phyloP scores from a whole-genome alignment of 2,888 invertebrate species.

The Pollenia amentaria region DNA sequence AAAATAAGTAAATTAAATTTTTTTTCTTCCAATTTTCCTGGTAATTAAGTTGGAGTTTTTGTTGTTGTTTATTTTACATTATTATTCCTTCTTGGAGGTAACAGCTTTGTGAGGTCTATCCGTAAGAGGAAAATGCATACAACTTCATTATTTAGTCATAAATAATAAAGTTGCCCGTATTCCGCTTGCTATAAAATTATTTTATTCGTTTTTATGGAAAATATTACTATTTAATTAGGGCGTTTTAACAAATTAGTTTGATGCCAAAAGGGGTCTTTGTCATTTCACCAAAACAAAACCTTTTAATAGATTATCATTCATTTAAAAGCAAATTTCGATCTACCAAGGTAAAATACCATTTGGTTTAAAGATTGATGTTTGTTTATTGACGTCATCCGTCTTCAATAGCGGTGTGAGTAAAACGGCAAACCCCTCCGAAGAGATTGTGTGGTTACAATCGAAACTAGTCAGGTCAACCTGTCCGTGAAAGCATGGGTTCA shows the following conservation, averaged over 20 bases:
- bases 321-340: too few species aligned
- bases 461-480: too few species aligned
- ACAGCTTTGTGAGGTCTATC: background rate
- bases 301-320: too few species aligned
- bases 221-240: background rate
- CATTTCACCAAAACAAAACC: too few species aligned
- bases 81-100: constrained; percentile 4
- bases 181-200: background rate
- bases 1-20: constrained; percentile 26
- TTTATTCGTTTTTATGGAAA: background rate
- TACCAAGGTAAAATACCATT: too few species aligned
- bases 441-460: too few species aligned
- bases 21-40: constrained; percentile 33
- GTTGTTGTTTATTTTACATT: background rate
- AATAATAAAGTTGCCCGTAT: background rate
- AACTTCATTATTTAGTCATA: constrained; percentile 33
- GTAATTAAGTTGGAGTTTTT: constrained; percentile 51
- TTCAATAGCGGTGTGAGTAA: too few species aligned
- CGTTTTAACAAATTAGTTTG: constrained; percentile 15
- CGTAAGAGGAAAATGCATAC: constrained; percentile 14
- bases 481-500: too few species aligned
- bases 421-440: too few species aligned
- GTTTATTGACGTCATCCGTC: too few species aligned
- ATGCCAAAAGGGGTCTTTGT: background rate
- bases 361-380: too few species aligned